Evolutionary conservation across 1,140 invertebrate species (phyloP), one percentile per base, ranked within the genome.

Genomic region (Tetragnatha versicolor): DNA sequence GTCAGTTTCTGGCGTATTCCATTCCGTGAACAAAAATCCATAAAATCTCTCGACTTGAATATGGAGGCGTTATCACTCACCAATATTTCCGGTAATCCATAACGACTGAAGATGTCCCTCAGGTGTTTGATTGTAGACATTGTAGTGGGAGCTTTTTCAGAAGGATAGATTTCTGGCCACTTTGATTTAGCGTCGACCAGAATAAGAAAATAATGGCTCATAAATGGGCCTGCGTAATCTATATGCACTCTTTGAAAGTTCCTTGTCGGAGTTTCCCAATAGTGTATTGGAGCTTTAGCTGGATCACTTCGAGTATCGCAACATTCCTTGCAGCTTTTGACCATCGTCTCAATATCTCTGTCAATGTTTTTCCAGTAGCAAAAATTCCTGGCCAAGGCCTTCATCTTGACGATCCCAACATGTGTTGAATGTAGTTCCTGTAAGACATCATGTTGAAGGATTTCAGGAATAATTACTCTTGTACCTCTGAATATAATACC

Each of bases 331-430:
- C 9, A 14, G 17, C 63, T 6, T 17, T 66, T 35, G 22, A 29
- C 9, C 5, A 3, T n/a, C n/a, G n/a, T n/a, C n/a, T n/a, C n/a
- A n/a, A n/a, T n/a, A n/a, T n/a, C n/a, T n/a, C n/a, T n/a, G 20
- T 66, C 63, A 29, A 66, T 66, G 25, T 66, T 66, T 49, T 66
- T 66, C 63, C 63, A 66, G 31, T 45, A 66, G 20, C 63, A 66
- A 2, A 37, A 39, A n/a, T n/a, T n/a, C n/a, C n/a, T n/a, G 20
- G 31, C 60, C 6, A 60, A 20, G 25, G 55, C 55, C n/a, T 60
- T 60, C 55, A 60, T 60, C 25, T 60, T 60, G n/a, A 60, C 25
- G 5, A 29, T 60, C 6, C 12, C 55, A 29, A 25, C 55, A 60
- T 60, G 55, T 5, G 55, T 60, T 25, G 55, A 60, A 29, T 60